These are phyloP conservation scores for Muricea muricata DNA, from an alignment of 92 coral and sea anemone species.

Conservation along the genomic window DNA sequence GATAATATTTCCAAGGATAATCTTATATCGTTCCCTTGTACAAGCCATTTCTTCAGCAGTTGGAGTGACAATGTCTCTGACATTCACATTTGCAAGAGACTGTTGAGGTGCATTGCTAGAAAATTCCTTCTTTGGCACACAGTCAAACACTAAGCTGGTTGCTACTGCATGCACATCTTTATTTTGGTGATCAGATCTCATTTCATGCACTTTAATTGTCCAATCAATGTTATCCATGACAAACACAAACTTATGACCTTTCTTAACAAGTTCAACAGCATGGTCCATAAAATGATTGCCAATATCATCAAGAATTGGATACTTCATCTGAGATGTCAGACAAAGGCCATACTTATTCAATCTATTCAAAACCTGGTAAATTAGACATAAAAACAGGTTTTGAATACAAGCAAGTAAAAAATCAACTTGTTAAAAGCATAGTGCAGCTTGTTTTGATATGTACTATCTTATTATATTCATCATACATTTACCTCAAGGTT, in stretches of 20 bases:
- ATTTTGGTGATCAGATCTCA: constrained; percentile 8
- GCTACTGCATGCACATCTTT: constrained; percentile 13
- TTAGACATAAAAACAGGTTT: not conserved
- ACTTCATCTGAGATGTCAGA: constrained; percentile 27
- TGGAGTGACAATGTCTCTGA: not conserved
- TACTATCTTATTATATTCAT: no score
- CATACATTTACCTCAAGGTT: no score
- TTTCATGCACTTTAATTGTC: constrained; percentile 24
- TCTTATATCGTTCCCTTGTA: constrained; percentile 24
- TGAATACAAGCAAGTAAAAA: not conserved
- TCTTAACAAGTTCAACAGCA: constrained; percentile 29
- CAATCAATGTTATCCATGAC: constrained; percentile 27
- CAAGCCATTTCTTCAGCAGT: constrained; percentile 23
- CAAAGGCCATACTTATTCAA: constrained; percentile 21
- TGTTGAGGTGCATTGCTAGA: constrained; percentile 13
- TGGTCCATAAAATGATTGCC: constrained; percentile 23
- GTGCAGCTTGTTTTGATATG: not conserved
- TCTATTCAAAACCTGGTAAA: constrained; percentile 10
- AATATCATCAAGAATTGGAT: constrained; percentile 17
- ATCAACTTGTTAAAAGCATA: not conserved
- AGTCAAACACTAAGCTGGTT: constrained; percentile 29
- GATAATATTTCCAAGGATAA: not conserved
- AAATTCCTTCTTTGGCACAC: constrained; percentile 9
- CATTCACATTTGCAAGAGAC: constrained; percentile 20
- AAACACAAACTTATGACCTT: constrained; percentile 23